Conservation (phyloP, 2,888 invertebrate genomes). For the Nymphalis c-album region DNA sequence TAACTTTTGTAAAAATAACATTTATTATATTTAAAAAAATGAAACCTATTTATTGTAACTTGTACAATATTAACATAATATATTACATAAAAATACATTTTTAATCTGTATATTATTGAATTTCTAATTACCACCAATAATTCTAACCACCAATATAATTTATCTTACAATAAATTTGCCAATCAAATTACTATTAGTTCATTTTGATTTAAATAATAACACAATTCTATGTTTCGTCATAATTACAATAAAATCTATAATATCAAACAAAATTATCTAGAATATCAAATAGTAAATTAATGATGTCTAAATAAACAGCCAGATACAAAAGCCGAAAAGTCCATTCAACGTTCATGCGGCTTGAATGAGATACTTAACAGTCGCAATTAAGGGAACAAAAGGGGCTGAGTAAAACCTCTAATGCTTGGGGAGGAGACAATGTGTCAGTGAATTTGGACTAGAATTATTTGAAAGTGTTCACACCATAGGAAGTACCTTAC, state of each 20-base stretch:
- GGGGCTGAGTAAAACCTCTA: slow-evolving; percentile 51
- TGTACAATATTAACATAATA: too few species aligned
- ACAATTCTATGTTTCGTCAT: neutral
- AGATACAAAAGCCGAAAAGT: slow-evolving; percentile 38
- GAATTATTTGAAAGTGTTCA: slow-evolving; percentile 36
- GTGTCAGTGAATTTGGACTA: slow-evolving; percentile 47
- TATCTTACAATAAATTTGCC: too few species aligned
- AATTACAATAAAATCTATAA: neutral
- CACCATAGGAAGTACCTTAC: slow-evolving; percentile 3
- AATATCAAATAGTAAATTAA: slow-evolving; percentile 21
- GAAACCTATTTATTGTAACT: too few species aligned
- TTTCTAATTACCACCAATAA: too few species aligned
- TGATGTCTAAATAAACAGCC: slow-evolving; percentile 33
- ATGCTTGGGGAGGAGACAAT: slow-evolving; percentile 48
- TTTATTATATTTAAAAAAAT: too few species aligned
- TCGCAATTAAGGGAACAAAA: slow-evolving; percentile 64
- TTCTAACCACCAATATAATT: too few species aligned
- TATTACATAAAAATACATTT: too few species aligned
- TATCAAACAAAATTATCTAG: neutral
- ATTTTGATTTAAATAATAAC: neutral
- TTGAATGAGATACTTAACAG: slow-evolving; percentile 56
- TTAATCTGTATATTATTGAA: too few species aligned
- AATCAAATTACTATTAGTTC: neutral
- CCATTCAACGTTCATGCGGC: slow-evolving; percentile 43
- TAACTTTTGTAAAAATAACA: too few species aligned